Evolutionary conservation across 92 coral and sea anemone species (phyloP), one percentile per base, ranked within the genome.

Genomic region (Palythoa grandis): DNA sequence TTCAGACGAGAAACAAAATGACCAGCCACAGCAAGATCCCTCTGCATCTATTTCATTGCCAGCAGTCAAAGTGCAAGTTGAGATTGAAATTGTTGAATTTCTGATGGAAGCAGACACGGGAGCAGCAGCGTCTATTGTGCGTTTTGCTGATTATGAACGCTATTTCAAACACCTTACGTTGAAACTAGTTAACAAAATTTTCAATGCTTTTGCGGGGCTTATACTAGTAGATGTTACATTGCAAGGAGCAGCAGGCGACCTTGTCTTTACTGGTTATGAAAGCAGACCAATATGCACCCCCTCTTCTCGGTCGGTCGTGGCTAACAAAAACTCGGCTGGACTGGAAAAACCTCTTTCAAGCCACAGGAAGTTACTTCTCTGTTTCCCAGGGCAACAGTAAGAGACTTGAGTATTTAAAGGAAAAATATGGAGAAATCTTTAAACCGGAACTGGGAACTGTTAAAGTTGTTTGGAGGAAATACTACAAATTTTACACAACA

Each of bases 91-190:
- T 39, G 58, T 78, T 47, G 85, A 78, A 40, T 69, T 86, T 14
- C 77, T 5, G 43, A 88, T 88, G 88, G 88, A 85, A 78, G 88
- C n/a, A n/a, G n/a, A n/a, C n/a, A n/a, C n/a, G n/a, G n/a, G n/a
- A n/a, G n/a, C n/a, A n/a, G n/a, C n/a, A 52, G 92, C 88, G 10
- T 86, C 89, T 3, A 80, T 89, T 20, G 52, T 89, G 66, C 66
- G 47, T 19, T 84, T 53, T 13, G 52, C 43, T 37, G 89, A 86
- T 73, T 89, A 86, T 20, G 87, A 89, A 24, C 80, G n/a, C n/a
- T n/a, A n/a, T n/a, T n/a, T n/a, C n/a, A n/a, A n/a, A n/a, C n/a
- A n/a, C n/a, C n/a, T n/a, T 4, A 85, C 87, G 5, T 54, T 86
- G 74, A 58, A 78, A 39, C 84, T 72, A 67, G 85, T 85, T 6